Conservation (phyloP, 92 coral and sea anemone genomes). For the Blastomussa wellsi region DNA sequence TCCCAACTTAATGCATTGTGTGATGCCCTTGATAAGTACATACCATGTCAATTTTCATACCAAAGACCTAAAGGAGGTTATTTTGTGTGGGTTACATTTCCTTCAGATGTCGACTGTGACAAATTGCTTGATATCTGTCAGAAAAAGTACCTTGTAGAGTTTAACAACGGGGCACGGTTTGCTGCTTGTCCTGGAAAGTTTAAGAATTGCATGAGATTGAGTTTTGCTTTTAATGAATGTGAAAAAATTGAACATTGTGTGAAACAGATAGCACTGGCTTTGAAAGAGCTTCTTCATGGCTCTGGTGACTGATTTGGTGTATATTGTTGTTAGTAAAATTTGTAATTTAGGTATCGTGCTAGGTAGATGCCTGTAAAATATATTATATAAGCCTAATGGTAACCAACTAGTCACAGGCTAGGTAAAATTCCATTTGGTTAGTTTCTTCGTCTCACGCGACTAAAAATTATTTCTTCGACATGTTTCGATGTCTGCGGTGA, state of each 20-base stretch:
- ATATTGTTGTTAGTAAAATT: too few species aligned
- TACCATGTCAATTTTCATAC: constrained; percentile 68
- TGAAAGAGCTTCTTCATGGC: constrained; percentile 40
- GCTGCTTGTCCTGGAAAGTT: constrained; percentile 80
- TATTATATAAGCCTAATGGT: too few species aligned
- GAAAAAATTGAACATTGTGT: constrained; percentile 63
- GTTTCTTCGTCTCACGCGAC: too few species aligned
- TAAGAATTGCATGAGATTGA: constrained; percentile 72
- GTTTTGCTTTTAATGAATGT: constrained; percentile 65
- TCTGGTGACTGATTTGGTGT: background rate
- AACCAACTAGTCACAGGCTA: too few species aligned
- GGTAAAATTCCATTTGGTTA: too few species aligned
- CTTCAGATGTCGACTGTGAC: constrained; percentile 61
- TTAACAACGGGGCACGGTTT: constrained; percentile 60
- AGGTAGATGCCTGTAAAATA: too few species aligned
- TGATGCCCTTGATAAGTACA: constrained; percentile 73
- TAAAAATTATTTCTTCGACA: too few species aligned
- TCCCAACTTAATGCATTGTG: constrained; percentile 79
- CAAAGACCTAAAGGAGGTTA: constrained; percentile 86
- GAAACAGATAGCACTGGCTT: constrained; percentile 65
- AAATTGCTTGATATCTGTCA: constrained; percentile 51
- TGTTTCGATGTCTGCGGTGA: too few species aligned
- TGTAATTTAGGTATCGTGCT: too few species aligned
- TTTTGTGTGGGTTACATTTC: constrained; percentile 89
- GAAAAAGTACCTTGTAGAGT: constrained; percentile 65